Evolutionary conservation across 2,888 invertebrate genomes (phyloP), one percentile per base, ranked within the genome.

Genomic region (Ptychoptera contaminata): DNA sequence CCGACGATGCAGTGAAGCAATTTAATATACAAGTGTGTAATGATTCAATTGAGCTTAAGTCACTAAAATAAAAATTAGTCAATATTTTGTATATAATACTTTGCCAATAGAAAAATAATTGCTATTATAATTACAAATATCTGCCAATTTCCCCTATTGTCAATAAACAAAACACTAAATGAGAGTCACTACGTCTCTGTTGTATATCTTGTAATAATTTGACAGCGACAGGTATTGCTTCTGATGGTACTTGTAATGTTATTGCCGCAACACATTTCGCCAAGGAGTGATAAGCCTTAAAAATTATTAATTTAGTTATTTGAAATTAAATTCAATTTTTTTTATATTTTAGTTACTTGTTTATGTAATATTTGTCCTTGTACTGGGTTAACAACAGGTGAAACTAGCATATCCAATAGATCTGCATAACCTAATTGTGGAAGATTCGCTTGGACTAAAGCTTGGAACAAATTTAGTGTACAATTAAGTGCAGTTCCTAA

Each of bases 141-240:
- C 90, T 74, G 7, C 98, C 98, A 54, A 98, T 93, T 73, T 98
- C 98, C 0, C 97, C 98, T 52, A 98, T 81, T 16, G 96, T 88
- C 30, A 97, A 71, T 47, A 98, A 69, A 16, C 93, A 86, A 69
- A 98, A 96, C 56, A 96, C 82, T 56, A 87, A 82, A 52, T 91
- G 84, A 1, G 83, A 77, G 61, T 91, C 90, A 47, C 71, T 73
- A 46, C 76, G 69, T 40, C 77, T 76, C 51, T 71, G 74, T 54
- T 80, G 76, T 12, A 85, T 77, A 59, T 87, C 85, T 48, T 74
- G 73, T 51, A 86, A 73, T 52, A 79, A 74, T 55, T 76, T 71
- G 37, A 72, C 72, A 15, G 81, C 78, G 46, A 79, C 71, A 12
- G 73, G 71, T 16, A 78, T 66, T 2, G 83, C 82, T 57, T 84